Evolutionary conservation across 2,888 invertebrate genomes (phyloP), one percentile per base, ranked within the genome.

Genomic region (Gryllus longicercus): DNA sequence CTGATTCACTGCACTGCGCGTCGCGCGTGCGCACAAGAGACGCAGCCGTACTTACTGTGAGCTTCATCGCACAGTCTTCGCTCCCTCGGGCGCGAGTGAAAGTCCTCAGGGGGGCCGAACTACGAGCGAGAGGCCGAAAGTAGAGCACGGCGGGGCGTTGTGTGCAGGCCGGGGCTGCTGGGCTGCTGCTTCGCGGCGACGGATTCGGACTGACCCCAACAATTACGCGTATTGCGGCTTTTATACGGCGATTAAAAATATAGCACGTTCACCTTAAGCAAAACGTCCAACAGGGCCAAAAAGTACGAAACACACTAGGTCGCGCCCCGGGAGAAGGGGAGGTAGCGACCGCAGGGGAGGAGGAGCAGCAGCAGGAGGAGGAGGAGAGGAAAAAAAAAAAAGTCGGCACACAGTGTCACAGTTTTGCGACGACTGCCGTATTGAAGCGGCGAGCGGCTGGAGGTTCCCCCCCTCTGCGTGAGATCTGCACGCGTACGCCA

Each of bases 181-280:
- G 63, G 63, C 63, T 63, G 63, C 63, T 14, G 63, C 63, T 14
- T n/a, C 63, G n/a, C 63, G 16, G n/a, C 63, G 14, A n/a, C 63
- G 16, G 16, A 63, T 18, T 63, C 63, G 63, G 63, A 63, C 63
- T 63, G 63, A 63, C 63, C 63, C 63, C 63, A 63, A 14, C 63
- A 63, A 63, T 63, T 63, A 63, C 63, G n/a, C 63, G 63, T 63
- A 63, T 63, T 63, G 63, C 63, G 12, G 63, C 63, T 63, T 63
- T 63, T 63, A 63, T 63, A 63, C 63, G 63, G 63, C 63, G 63
- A 63, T 63, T 63, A 63, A 63, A 63, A 63, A 63, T 63, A 63
- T 63, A 63, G 63, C 63, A 63, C 63, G 63, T 63, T 63, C 63
- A 63, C 14, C 63, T 63, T 63, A 63, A 14, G 63, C 11, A 63